Evolutionary conservation across 37 sponge, comb jelly and placozoan genomes (phyloP), one percentile per base, ranked within the genome.

Genomic region (Amphimedon queenslandica): DNA sequence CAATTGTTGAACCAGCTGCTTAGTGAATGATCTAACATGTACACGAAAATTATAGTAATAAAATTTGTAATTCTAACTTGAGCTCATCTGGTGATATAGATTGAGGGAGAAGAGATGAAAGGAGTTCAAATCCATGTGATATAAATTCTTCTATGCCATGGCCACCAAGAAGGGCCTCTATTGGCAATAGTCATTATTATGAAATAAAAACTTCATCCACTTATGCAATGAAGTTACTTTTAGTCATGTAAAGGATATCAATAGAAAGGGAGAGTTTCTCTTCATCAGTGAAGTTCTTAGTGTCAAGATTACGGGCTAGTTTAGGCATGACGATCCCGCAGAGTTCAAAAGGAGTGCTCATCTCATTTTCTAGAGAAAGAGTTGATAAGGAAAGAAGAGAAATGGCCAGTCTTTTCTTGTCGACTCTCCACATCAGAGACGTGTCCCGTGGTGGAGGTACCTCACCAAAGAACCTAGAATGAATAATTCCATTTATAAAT

Each of bases 81-180:
- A 80, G 43, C 33, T 86, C 81, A 21, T 72, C 63, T 36, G 29
- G n/a, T 27, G 64, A 31, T 16, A 72, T 33, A 5, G 72, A 18
- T 0, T 30, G 6, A 16, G 82, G 76, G 0, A 80, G 55, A 13
- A 89, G 67, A 11, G 23, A 10, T 1, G 84, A 57, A 25, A 89
- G 29, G 21, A 89, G 80, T 69, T 89, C 90, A 20, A 89, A 65
- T 16, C 90, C 90, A 65, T 83, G 65, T n/a, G 80, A 56, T 2
- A 83, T 75, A 25, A 89, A 60, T 42, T 79, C 72, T 0, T 79
- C 72, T 24, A 89, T 79, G 40, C 55, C 42, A n/a, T 79, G 84
- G 23, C 84, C 90, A 57, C 47, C 60, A 33, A 65, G 76, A 23
- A 89, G 29, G 16, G 57, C 64, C 58, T 80, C 84, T 83, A 66